Base-by-base conservation (phyloP, 2,888 invertebrate genomes). In the Lagria hirta region DNA sequence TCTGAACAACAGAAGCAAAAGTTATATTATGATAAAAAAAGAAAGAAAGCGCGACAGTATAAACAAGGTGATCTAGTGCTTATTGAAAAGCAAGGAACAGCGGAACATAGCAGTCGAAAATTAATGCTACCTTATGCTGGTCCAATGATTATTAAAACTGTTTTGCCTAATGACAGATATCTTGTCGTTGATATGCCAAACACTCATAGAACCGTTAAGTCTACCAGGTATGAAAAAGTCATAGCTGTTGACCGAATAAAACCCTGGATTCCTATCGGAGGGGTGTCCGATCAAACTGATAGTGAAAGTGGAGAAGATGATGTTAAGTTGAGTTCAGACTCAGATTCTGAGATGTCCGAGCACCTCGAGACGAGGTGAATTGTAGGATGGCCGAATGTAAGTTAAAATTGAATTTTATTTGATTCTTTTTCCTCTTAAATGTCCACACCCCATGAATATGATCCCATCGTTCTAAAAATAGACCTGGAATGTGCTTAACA, bases 61-160 rank as follows among this genome's bases (percentile, higher is more conserved):
- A 38, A 44, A 28, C 40, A 26, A 26, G 50, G 48, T 6, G 51
- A 53, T 17, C 18, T 52, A 20, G 52, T 52, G 2, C 28, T 54
- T 7, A 43, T 54, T 14, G 3, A 32, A n/a, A 55, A 54, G 21
- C 35, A 49, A 28, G 12, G 16, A n/a, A 16, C 20, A 4, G 17
- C 48, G 7, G 30, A 15, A 10, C 46, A 48, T 4, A 24, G 12
- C n/a, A 51, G 49, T 27, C 24, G 38, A 8, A 55, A 55, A 38
- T 29, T 55, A 14, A 20, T 8, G 10, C 22, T 48, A 2, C 26
- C 41, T 10, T 54, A 52, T 33, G 41, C 45, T 28, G 46, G 38
- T 4, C 51, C 46, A 14, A 43, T 52, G 35, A 26, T 43, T n/a
- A 38, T 54, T 5, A 49, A 51, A 21, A 22, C 10, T 4, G 49